These are phyloP conservation scores for Caligus rogercresseyi DNA, from an alignment of 1,140 invertebrate species.

Conservation along the genomic window DNA sequence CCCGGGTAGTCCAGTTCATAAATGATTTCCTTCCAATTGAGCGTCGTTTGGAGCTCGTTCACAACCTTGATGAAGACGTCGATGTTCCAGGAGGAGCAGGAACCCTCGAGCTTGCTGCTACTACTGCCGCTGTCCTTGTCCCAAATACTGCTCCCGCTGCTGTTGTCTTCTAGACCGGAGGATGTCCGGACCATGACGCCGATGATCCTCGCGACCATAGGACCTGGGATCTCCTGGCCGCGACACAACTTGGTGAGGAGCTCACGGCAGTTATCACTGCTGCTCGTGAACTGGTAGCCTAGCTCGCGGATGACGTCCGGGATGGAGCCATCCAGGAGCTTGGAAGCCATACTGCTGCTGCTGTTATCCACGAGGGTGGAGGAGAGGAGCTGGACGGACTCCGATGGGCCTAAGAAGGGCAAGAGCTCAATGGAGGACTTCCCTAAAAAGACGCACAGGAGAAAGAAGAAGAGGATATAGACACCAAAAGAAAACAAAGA, in stretches of 20 bases:
- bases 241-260: conserved; percentile 47
- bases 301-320: conserved; percentile 65
- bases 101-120: background rate
- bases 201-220: conserved; percentile 60
- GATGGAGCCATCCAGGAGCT: conserved; percentile 22
- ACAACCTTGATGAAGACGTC: conserved; percentile 76
- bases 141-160: background rate
- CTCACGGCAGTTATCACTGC: conserved; percentile 69
- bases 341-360: background rate
- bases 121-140: conserved; percentile 16
- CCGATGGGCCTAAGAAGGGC: too few species aligned
- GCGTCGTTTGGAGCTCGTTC: conserved; percentile 63
- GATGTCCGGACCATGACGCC: conserved; percentile 69
- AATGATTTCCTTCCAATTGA: conserved; percentile 83
- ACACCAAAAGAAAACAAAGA: background rate
- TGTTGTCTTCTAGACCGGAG: conserved; percentile 43
- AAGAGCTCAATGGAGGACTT: background rate
- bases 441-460: too few species aligned
- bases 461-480: too few species aligned
- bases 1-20: conserved; percentile 71
- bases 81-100: conserved; percentile 60
- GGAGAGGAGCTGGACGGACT: background rate
- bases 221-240: conserved; percentile 48
- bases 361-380: background rate
- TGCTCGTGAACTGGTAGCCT: conserved; percentile 66